A percentile compares a stretch with the other conserved stretches of the same genome.
Evolutionary conservation across 37 sponge, comb jelly and placozoan species (phyloP).

Genomic region (Mnemiopsis leidyi): DNA sequence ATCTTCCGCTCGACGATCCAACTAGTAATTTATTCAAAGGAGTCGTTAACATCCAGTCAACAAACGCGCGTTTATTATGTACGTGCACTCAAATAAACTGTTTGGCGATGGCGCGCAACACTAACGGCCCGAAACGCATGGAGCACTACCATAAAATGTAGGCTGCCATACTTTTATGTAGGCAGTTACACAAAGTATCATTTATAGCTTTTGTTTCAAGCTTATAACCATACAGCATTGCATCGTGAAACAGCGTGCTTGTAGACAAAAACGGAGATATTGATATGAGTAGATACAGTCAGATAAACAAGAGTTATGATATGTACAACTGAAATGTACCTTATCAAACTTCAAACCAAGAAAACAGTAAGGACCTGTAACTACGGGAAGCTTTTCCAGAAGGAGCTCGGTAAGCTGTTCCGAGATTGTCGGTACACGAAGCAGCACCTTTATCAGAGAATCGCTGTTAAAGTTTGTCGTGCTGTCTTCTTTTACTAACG

Average conservation of each 20-base stretch:
- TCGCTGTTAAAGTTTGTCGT: not conserved
- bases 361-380: not conserved
- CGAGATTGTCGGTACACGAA: not conserved
- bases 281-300: too few species aligned
- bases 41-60: too few species aligned
- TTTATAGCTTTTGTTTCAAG: too few species aligned
- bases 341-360: not conserved
- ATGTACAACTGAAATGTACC: not conserved
- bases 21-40: too few species aligned
- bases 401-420: constrained; percentile 13
- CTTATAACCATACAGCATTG: too few species aligned
- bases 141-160: too few species aligned
- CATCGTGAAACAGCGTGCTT: too few species aligned
- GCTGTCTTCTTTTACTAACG: constrained; percentile 1
- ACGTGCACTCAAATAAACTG: not conserved
- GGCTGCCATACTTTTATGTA: too few species aligned
- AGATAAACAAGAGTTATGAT: too few species aligned
- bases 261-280: too few species aligned
- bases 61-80: not conserved
- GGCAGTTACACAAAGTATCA: too few species aligned
- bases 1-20: too few species aligned
- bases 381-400: not conserved
- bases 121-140: not conserved
- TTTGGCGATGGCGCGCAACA: not conserved
- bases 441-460: not conserved